Evolutionary conservation across 1,140 invertebrate species (phyloP), one percentile per base, ranked within the genome.

Genomic region (Drosophila trapezifrons): DNA sequence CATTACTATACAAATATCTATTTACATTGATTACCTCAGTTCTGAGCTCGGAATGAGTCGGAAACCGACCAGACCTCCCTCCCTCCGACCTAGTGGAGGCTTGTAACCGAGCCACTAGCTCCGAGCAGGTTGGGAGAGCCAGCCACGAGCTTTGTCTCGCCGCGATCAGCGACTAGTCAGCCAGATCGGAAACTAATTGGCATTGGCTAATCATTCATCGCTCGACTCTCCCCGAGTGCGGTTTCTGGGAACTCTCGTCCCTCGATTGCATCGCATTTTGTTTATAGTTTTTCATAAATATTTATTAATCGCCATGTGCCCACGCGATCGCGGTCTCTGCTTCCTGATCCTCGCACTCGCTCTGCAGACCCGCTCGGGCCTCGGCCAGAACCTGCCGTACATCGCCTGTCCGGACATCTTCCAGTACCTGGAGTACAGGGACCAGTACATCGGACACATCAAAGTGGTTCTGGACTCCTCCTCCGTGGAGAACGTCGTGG

Each of bases 331-430:
- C 20, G 51, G 4, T 12, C 18, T 46, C 13, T n/a, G 54, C 40
- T 25, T 76, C 42, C 74, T 78, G 32, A n/a, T 71, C 20, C 12
- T 51, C 42, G 37, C 60, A 10, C 25, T 71, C 32, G 37, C 52
- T 12, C 20, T 71, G 27, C 46, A 63, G 3, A 45, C 37, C 12
- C 15, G 25, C 10, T 38, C 18, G 17, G 10, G 15, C 0, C 12
- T 42, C 3, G 69, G 45, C 6, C 84, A 87, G 42, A 75, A 35
- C 27, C 49, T 84, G 40, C 84, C 84, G 1, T 46, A 43, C 9
- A 57, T 87, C 1, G 65, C 69, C 9, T 89, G 84, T 49, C 84
- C 84, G 4, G 25, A 64, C 3, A 69, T 80, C 20, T 89, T 89
- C 13, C 13, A 75, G 51, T 89, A 89, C 37, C 22, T 89, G 25